These are phyloP conservation scores for Sceliomorpha sp. DNA, from an alignment of 2,888 invertebrate species.

Conservation along the genomic window DNA sequence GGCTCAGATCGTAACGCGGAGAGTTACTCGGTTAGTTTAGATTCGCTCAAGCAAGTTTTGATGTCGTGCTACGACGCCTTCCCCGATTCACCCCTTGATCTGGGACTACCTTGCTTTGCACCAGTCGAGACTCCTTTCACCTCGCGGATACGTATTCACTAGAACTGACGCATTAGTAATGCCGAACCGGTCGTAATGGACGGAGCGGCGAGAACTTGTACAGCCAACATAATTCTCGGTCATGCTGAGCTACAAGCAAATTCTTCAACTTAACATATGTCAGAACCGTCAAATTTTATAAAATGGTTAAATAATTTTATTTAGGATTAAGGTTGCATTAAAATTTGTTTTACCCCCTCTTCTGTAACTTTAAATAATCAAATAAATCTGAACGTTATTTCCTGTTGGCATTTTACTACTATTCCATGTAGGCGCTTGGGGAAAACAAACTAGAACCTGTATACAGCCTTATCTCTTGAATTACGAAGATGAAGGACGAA, in stretches of 20 bases:
- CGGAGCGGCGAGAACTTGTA: slow-evolving; percentile 70
- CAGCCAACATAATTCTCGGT: slow-evolving; percentile 26
- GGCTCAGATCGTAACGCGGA: slow-evolving; percentile 60
- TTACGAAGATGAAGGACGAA: too few species aligned
- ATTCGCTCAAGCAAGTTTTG: slow-evolving; percentile 75
- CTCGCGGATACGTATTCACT: slow-evolving; percentile 55
- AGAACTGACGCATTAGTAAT: slow-evolving; percentile 73
- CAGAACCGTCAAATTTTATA: slow-evolving; percentile 16
- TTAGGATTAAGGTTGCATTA: too few species aligned
- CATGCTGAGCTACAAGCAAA: slow-evolving; percentile 21
- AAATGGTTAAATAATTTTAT: too few species aligned
- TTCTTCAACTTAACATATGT: slow-evolving; percentile 22
- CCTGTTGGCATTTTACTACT: too few species aligned
- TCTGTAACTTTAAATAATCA: too few species aligned
- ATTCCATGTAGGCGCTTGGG: too few species aligned
- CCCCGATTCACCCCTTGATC: slow-evolving; percentile 56
- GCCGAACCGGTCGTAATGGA: slow-evolving; percentile 75
- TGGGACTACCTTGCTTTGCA: slow-evolving; percentile 30
- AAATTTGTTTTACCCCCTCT: too few species aligned
- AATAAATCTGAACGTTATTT: too few species aligned
- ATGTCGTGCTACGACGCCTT: slow-evolving; percentile 65
- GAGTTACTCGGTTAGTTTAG: slow-evolving; percentile 76
- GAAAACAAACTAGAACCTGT: too few species aligned
- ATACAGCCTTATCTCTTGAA: too few species aligned
- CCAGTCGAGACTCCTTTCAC: slow-evolving; percentile 43